phyloP scores from a whole-genome alignment of 2,113 vertebrate species.

The Tenebrosternarchus preto region DNA sequence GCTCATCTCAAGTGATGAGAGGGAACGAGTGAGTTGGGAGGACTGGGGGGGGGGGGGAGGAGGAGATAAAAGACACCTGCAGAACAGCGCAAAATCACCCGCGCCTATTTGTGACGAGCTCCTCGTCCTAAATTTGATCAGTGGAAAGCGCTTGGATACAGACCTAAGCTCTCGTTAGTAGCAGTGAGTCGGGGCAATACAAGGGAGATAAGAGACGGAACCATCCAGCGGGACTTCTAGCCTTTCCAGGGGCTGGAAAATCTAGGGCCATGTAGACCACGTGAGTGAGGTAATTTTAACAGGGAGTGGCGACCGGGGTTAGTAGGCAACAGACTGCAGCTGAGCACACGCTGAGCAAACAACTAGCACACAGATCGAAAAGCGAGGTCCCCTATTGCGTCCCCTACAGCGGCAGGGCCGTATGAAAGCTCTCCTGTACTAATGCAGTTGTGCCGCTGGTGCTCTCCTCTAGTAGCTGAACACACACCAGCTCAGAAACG shows the following conservation, averaged over 20 bases:
- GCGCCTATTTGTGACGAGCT: not conserved
- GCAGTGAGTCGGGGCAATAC: not conserved
- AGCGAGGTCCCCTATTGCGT: not conserved
- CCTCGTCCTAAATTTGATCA: not conserved
- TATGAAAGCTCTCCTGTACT: not conserved
- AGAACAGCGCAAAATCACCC: not conserved
- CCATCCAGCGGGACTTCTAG: not conserved
- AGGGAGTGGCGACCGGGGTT: constrained; percentile 8
- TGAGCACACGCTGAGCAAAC: not conserved
- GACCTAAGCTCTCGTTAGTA: not conserved
- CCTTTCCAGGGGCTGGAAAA: not conserved
- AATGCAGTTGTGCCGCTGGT: too few relatives aligned
- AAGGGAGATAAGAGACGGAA: not conserved
- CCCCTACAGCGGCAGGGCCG: not conserved
- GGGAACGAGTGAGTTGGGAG: too few relatives aligned
- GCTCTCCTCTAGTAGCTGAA: too few relatives aligned
- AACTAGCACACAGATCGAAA: too few relatives aligned
- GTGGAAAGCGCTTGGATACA: not conserved
- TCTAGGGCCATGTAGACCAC: not conserved
- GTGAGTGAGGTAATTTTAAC: not conserved
- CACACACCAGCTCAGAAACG: not conserved
- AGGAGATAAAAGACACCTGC: not conserved
- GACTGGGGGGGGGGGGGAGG: too few relatives aligned
- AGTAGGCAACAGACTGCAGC: constrained; percentile 13
- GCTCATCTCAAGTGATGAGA: not conserved